Evolutionary conservation across 2,113 vertebrate genomes (phyloP).

Genomic region (Platichthys flesus): DNA sequence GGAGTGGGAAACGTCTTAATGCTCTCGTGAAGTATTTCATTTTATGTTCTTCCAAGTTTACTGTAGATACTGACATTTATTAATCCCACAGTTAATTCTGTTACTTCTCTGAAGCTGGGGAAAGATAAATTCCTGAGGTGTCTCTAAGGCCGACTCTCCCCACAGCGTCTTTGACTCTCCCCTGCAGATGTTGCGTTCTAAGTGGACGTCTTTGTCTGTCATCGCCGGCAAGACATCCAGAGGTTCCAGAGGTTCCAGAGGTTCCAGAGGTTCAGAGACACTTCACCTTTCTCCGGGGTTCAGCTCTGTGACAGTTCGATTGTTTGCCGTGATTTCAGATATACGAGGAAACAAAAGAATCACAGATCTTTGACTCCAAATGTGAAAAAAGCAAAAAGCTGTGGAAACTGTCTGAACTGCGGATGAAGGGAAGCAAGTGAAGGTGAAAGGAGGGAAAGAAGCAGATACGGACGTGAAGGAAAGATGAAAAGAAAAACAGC

Average conservation of each 20-base stretch:
- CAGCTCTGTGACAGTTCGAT: no score
- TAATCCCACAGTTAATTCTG: slow-evolving; percentile 28
- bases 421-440: slow-evolving; percentile 22
- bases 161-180: slow-evolving; percentile 24
- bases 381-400: background rate
- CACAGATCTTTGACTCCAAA: background rate
- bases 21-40: slow-evolving; percentile 13
- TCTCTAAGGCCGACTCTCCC: slow-evolving; percentile 47
- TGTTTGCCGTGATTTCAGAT: slow-evolving; percentile 23
- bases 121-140: slow-evolving; percentile 42
- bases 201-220: slow-evolving; percentile 66
- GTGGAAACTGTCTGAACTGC: background rate
- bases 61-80: slow-evolving; percentile 37
- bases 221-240: slow-evolving; percentile 6
- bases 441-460: slow-evolving; percentile 19
- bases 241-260: slow-evolving; percentile 55
- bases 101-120: background rate
- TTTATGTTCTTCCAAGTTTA: slow-evolving; percentile 33
- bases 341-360: slow-evolving; percentile 43
- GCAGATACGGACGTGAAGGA: slow-evolving; percentile 10
- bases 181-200: slow-evolving; percentile 62
- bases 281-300: slow-evolving; percentile 48
- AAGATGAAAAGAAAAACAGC: slow-evolving; percentile 52
- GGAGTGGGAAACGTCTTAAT: slow-evolving; percentile 25
- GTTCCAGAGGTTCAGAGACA: slow-evolving; percentile 29